Percentiles rank a stretch among this genome's conserved stretches.
These are phyloP conservation scores for Xanthorhoe designata DNA, from an alignment of 2,888 invertebrate genomes.

Conservation along the genomic window DNA sequence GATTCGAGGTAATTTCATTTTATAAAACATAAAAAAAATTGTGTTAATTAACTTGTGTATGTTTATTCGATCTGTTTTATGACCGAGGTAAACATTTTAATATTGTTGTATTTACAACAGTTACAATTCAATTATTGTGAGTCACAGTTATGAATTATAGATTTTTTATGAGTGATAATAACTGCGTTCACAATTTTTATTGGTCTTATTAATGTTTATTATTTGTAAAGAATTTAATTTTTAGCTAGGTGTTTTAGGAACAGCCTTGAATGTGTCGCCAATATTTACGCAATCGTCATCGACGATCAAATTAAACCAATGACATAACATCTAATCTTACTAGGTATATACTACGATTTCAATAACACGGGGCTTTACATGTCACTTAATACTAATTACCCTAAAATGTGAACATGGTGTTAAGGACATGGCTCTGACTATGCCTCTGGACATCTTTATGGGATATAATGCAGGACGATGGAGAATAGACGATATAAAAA, in stretches of 20 bases:
- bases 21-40: background rate
- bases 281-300: constrained; percentile 65
- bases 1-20: constrained; percentile 12
- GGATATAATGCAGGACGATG: too few relatives aligned
- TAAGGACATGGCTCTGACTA: too few relatives aligned
- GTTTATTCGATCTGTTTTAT: constrained; percentile 39
- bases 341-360: constrained; percentile 25
- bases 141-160: background rate
- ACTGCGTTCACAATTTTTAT: background rate
- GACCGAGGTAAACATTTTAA: constrained; percentile 31
- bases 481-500: too few relatives aligned
- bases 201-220: background rate
- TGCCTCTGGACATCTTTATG: background rate
- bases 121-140: background rate
- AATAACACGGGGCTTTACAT: background rate
- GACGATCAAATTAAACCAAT: constrained; percentile 57
- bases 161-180: background rate
- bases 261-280: constrained; percentile 69
- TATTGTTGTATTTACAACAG: background rate
- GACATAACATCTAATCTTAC: constrained; percentile 56
- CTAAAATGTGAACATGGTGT: too few relatives aligned
- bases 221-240: constrained; percentile 28
- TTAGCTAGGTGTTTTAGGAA: constrained; percentile 56
- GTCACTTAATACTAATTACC: background rate
- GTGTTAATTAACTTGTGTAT: background rate